Evolutionary conservation across 2,888 invertebrate genomes (phyloP), one percentile per base, ranked within the genome.

Genomic region (Meliscaeva auricollis): DNA sequence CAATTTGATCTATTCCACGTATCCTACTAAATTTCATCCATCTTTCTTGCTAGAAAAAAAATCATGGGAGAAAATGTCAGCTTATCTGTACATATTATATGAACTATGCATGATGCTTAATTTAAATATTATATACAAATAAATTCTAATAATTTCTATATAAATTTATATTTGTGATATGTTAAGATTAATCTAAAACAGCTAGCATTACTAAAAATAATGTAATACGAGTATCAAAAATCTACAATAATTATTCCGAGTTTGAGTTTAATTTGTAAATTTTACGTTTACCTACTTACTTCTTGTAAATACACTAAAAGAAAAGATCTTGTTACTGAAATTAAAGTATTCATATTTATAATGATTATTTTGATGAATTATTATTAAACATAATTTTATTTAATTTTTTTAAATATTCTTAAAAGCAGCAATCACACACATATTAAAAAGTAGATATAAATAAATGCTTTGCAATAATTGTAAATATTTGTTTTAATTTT

Each of bases 81-180:
- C 17, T 50, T 52, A 17, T 54, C 44, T 69, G 69, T 30, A 20
- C 38, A 38, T 9, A 9, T 35, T 56, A 60, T 70, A 76, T 62
- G 30, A 60, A 44, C 44, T 70, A 69, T 38, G n/a, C 62, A 15
- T 74, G 48, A 79, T 30, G 30, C 60, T 69, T 75, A 74, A 58
- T 38, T 38, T 26, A 32, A 15, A 69, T 50, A 75, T 75, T 52
- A 72, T 68, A 58, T 22, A 38, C 3, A 38, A 38, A 38, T 7
- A 38, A 38, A 38, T 3, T 38, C 5, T 50, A 76, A 64, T 76
- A 58, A 70, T 50, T 83, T 74, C 56, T 70, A 79, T 76, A 74
- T 80, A 44, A 15, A 32, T 73, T 85, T 50, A 46, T 81, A 76
- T 76, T 81, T 85, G 85, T 85, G 85, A 85, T 85, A 85, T 69